These are phyloP conservation scores for Penelope pileata DNA, from an alignment of 2,113 vertebrate genomes.

Conservation along the genomic window DNA sequence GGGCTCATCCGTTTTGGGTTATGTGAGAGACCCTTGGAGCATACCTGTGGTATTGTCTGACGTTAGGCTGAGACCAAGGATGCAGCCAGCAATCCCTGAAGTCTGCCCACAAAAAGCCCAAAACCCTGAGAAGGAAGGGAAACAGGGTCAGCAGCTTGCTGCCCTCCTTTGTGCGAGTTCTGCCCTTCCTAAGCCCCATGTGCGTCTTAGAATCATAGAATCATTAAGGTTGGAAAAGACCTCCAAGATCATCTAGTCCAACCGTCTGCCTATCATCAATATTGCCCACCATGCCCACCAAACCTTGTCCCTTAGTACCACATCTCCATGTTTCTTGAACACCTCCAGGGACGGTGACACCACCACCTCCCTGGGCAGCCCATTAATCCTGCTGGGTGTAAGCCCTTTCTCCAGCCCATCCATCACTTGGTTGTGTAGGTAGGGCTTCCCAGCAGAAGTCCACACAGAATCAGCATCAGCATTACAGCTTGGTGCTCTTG, in stretches of 20 bases:
- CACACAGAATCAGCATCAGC: accelerated
- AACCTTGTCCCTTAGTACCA: no score
- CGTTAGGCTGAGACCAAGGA: background rate
- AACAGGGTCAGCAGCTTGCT: background rate
- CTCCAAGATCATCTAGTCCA: no score
- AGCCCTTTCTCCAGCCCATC: background rate
- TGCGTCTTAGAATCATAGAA: no score
- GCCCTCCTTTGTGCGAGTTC: accelerated
- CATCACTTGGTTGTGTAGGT: accelerated
- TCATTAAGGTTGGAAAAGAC: no score
- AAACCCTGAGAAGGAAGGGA: background rate
- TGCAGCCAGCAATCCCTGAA: background rate
- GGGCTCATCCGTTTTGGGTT: background rate
- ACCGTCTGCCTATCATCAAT: no score
- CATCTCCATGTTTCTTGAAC: no score
- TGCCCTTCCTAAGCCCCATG: background rate
- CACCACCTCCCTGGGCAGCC: no score
- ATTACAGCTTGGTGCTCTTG: background rate
- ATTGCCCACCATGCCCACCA: no score
- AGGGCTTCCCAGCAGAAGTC: background rate
- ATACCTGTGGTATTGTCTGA: accelerated
- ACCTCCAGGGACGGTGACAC: no score
- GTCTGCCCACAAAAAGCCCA: background rate
- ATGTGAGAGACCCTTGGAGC: background rate
- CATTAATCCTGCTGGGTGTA: no score